Conservation (phyloP, 2,888 invertebrate genomes). For the Ophion obscuratus region DNA sequence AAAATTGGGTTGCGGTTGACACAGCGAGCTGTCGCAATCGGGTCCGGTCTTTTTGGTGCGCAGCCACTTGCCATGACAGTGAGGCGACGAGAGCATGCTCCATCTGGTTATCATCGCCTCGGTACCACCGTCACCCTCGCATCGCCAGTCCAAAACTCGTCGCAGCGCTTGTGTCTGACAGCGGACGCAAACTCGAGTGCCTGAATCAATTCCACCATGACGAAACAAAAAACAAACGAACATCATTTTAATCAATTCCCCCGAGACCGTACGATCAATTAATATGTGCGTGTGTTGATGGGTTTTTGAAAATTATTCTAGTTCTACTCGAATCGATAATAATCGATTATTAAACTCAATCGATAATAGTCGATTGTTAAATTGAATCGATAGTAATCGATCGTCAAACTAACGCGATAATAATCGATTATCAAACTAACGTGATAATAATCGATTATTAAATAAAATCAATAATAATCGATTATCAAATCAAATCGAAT, state of each 20-base stretch:
- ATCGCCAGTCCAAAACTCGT: slow-evolving; percentile 90
- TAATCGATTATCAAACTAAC: no score
- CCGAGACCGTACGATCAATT: no score
- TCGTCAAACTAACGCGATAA: no score
- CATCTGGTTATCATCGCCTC: slow-evolving; percentile 88
- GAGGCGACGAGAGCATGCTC: slow-evolving; percentile 93
- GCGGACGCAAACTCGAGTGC: slow-evolving; percentile 91
- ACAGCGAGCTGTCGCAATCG: slow-evolving; percentile 76
- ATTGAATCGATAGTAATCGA: no score
- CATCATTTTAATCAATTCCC: neutral
- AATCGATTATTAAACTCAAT: no score
- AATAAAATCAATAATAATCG: no score
- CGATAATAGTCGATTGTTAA: no score
- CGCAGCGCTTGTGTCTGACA: slow-evolving; percentile 94
- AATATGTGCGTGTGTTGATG: no score
- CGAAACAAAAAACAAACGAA: neutral
- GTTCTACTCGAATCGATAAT: neutral
- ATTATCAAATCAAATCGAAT: no score
- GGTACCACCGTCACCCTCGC: slow-evolving; percentile 92
- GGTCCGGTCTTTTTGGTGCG: slow-evolving; percentile 85
- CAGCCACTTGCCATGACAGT: slow-evolving; percentile 95
- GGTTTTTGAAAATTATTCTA: neutral
- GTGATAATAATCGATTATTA: no score
- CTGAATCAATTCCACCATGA: slow-evolving; percentile 83
- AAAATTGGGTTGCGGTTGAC: slow-evolving; percentile 78